Evolutionary conservation across 2,888 invertebrate species (phyloP).

Genomic region (Euplagia quadripunctaria): DNA sequence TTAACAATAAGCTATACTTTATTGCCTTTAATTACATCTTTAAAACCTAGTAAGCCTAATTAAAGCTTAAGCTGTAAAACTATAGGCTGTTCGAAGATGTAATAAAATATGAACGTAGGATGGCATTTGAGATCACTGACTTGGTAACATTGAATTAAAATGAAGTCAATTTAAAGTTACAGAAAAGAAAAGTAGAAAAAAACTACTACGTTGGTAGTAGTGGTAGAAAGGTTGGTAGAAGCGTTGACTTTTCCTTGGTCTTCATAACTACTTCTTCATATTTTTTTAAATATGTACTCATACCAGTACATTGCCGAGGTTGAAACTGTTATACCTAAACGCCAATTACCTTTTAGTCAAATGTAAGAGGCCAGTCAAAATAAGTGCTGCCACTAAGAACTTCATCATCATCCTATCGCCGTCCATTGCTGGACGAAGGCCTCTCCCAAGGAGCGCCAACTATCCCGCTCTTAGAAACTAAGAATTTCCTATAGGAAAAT

Average conservation of each 20-base stretch:
- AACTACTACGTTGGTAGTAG: too few species aligned
- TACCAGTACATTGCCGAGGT: neutral
- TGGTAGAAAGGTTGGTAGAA: too few species aligned
- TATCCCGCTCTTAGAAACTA: neutral
- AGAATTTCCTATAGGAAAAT: neutral
- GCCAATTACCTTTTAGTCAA: too few species aligned
- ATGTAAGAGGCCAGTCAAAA: too few species aligned
- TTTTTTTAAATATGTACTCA: neutral
- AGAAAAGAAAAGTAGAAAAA: too few species aligned
- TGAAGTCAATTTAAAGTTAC: too few species aligned
- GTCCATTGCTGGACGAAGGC: too few species aligned
- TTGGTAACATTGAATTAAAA: too few species aligned
- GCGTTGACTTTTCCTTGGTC: neutral
- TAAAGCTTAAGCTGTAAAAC: neutral
- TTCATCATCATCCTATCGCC: too few species aligned
- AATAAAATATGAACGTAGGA: slow-evolving; percentile 41
- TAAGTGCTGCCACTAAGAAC: too few species aligned
- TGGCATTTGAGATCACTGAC: slow-evolving; percentile 46
- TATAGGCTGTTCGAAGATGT: neutral
- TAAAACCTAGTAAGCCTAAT: neutral
- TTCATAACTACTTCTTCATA: neutral
- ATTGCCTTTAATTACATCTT: slow-evolving; percentile 33
- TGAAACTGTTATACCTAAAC: neutral
- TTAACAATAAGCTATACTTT: slow-evolving; percentile 34
- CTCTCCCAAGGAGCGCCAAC: too few species aligned